These are phyloP conservation scores for Nemurella pictetii DNA, from an alignment of 2,888 invertebrate genomes.

Conservation along the genomic window DNA sequence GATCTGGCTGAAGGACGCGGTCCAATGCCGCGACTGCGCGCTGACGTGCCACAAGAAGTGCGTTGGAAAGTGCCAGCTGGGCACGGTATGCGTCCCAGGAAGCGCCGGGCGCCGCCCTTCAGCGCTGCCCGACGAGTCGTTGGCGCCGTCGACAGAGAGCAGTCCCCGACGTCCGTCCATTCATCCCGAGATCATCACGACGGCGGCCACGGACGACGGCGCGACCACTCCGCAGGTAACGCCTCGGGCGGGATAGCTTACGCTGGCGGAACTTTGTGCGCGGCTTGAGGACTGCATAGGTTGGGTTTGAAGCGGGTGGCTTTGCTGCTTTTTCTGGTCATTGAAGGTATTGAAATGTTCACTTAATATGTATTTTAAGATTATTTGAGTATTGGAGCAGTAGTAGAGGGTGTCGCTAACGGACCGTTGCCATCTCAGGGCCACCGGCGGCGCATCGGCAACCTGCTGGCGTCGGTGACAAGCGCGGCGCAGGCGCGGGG, in stretches of 20 bases:
- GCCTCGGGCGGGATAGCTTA: too few species aligned
- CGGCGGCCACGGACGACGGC: slow-evolving; percentile 44
- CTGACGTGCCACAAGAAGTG: slow-evolving; percentile 97
- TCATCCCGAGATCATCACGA: slow-evolving; percentile 47
- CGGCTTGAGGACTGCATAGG: too few species aligned
- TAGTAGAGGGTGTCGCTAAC: too few species aligned
- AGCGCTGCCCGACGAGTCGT: slow-evolving; percentile 36
- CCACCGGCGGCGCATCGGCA: slow-evolving; percentile 49
- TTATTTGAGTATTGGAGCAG: too few species aligned
- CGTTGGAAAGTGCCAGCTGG: slow-evolving; percentile 79
- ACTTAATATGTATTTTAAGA: too few species aligned
- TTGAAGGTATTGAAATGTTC: too few species aligned
- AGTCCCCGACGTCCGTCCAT: slow-evolving; percentile 43
- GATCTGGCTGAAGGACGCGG: slow-evolving; percentile 97
- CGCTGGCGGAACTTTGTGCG: too few species aligned
- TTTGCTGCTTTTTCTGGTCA: too few species aligned
- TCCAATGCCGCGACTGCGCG: slow-evolving; percentile 85
- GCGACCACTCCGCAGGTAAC: slow-evolving; percentile 34
- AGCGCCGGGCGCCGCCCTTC: slow-evolving; percentile 44
- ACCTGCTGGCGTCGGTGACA: slow-evolving; percentile 51
- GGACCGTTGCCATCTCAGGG: slow-evolving; percentile 28
- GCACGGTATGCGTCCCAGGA: slow-evolving; percentile 63
- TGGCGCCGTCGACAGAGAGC: slow-evolving; percentile 41
- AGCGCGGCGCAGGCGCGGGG: slow-evolving; percentile 52
- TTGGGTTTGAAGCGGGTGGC: too few species aligned